Evolutionary conservation across 1,140 invertebrate genomes (phyloP), one percentile per base, ranked within the genome.

Genomic region (Bombus sylvicola): DNA sequence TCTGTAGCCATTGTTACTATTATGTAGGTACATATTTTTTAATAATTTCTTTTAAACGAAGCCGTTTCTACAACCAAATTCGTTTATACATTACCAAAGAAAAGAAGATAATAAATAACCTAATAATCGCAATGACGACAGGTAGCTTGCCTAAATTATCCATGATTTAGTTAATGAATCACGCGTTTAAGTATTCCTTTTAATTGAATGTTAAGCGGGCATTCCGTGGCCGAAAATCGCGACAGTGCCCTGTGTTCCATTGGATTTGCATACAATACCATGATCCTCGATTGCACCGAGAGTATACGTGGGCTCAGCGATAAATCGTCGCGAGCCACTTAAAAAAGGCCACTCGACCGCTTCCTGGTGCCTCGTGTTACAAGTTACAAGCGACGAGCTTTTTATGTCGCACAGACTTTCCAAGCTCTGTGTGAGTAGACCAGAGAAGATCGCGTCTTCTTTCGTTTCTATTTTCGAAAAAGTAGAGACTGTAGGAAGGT

Each of bases 201-300:
- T 85, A 85, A 85, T 85, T 47, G 31, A 80, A 80, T 59, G 69
- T 25, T 72, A 72, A 62, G 25, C 68, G 57, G 77, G 39, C 57
- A 47, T 57, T 31, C 22, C 64, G 10, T 81, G 28, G 25, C 64
- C 47, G 31, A 83, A 83, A 78, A 77, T 78, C 37, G 47, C 75
- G n/a, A 73, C 43, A 3, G 41, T 13, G 57, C 0, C 8, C 39
- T 18, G 9, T n/a, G 43, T 66, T 81, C 76, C 69, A 78, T 71
- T 43, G 31, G 18, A 89, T 89, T 87, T 89, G 77, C 88, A 89
- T 89, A 89, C 87, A 89, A 89, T 89, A 53, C 75, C 12, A 66
- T 41, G 57, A 76, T 74, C 57, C 41, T 68, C 64, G 81, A 79
- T 83, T 68, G 66, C 87, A 88, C 87, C 82, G 71, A 78, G 15